Evolutionary conservation across 2,113 vertebrate species (phyloP), one percentile per base, ranked within the genome.

Genomic region (Sinocyclocheilus grahami): DNA sequence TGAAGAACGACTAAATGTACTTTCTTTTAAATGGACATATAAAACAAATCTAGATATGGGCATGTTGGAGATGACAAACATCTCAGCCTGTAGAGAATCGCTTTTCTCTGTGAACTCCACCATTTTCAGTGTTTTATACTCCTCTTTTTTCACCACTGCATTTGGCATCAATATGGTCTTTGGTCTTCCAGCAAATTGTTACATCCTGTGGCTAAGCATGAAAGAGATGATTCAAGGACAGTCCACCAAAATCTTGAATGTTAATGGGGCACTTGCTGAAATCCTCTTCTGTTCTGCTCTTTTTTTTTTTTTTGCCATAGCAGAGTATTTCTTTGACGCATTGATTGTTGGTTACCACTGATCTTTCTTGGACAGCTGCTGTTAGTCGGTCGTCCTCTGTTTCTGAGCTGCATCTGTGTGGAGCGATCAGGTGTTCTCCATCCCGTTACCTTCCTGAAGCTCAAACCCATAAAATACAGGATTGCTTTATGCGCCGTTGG

Each of bases 391-490:
- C 80, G 86, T 13, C 72, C 86, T 24, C 22, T 86, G 20, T 86
- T 86, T 65, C 22, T 77, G 80, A 77, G 86, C 33, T 83, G 9
- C 9, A 67, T 83, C 72, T 86, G 86, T 63, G 4, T 86, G 72
- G 86, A 78, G 46, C 83, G 83, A 5, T 7, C 83, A 18, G 80
- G 79, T 1, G 86, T 87, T 53, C n/a, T 87, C 10, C 74, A 87
- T 78, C 86, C 86, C 9, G 6, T 83, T 4, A 71, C 48, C 33
- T 87, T 83, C 63, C 81, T 83, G 5, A 87, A 86, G 60, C 63
- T 83, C 72, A 83, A 78, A 30, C 33, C 39, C 37, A 24, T 83
- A 18, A 78, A 51, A 48, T 82, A 85, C 69, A 62, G 78, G 30
- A 33, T 22, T 8, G 30, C 33, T 14, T 18, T 12, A 30, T 76